A percentile compares a stretch with the other conserved stretches of the same genome.
Evolutionary conservation across 1,140 invertebrate genomes (phyloP).

Genomic region (Galendromus occidentalis): DNA sequence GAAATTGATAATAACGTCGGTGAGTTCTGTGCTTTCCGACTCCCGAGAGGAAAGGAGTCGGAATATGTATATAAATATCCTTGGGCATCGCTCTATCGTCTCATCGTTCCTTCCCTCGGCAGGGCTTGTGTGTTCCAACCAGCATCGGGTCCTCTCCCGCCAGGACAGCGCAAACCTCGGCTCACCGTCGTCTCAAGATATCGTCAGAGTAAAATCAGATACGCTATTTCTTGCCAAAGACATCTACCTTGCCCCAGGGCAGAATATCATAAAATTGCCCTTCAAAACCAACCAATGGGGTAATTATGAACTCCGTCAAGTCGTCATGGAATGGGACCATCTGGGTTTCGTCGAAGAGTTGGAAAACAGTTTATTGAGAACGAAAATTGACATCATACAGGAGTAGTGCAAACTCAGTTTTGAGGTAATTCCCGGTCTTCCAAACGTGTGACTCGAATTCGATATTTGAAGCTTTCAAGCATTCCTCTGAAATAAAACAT

Average conservation of each 20-base stretch:
- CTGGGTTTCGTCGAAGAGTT: neutral
- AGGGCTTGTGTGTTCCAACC: neutral
- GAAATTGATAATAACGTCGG: neutral
- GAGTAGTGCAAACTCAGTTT: neutral
- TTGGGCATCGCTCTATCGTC: no score
- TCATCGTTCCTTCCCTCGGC: neutral
- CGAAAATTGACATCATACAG: neutral
- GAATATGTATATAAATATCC: no score
- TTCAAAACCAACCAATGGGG: conserved; percentile 26
- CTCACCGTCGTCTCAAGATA: conserved; percentile 31
- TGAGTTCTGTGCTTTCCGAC: neutral
- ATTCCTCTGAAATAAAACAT: neutral
- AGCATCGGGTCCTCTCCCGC: conserved; percentile 1
- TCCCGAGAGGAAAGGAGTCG: no score
- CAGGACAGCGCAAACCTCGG: neutral
- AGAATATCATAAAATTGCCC: conserved; percentile 43
- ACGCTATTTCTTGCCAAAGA: conserved; percentile 32
- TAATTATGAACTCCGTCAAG: conserved; percentile 11
- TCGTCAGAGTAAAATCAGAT: conserved; percentile 30
- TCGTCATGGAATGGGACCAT: conserved; percentile 12
- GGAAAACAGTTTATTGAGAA: neutral
- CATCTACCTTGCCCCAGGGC: conserved; percentile 42
- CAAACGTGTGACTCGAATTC: no score
- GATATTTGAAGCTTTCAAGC: no score
- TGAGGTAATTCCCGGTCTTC: no score